Evolutionary conservation across 1,140 invertebrate genomes (phyloP).

Genomic region (Micrasema minimum): DNA sequence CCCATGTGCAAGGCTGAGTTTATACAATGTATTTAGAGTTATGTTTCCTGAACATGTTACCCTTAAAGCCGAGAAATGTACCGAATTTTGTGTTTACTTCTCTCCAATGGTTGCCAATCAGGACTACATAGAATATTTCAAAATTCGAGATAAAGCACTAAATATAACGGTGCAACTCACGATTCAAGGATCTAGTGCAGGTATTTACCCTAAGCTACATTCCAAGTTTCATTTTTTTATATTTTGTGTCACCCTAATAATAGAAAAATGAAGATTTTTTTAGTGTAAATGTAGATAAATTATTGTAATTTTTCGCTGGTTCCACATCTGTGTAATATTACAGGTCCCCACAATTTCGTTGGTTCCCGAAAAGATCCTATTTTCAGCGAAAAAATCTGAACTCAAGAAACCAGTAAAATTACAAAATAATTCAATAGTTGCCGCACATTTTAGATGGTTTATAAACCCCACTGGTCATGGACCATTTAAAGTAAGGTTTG

Average conservation of each 20-base stretch:
- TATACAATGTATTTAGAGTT: slow-evolving; percentile 27
- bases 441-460: slow-evolving; percentile 21
- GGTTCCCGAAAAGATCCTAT: not conserved
- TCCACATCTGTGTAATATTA: not conserved
- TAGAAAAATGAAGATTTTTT: no score
- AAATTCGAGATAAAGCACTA: not conserved
- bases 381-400: not conserved
- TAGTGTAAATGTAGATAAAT: no score
- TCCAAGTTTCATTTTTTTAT: no score
- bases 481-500: slow-evolving; percentile 23
- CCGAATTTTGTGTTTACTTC: slow-evolving; percentile 25
- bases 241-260: no score
- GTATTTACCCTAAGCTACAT: no score
- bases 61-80: not conserved
- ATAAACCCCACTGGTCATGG: slow-evolving; percentile 18
- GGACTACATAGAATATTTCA: slow-evolving; percentile 35
- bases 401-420: slow-evolving; percentile 19
- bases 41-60: slow-evolving; percentile 22
- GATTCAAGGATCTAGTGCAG: slow-evolving; percentile 30
- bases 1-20: slow-evolving; percentile 6
- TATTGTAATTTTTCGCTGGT: no score
- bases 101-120: slow-evolving; percentile 13
- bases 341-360: slow-evolving; percentile 31
- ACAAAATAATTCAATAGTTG: slow-evolving; percentile 14
- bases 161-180: not conserved